phyloP scores from a whole-genome alignment of 2,888 invertebrate species.

The Pristionchus arcanus region DNA sequence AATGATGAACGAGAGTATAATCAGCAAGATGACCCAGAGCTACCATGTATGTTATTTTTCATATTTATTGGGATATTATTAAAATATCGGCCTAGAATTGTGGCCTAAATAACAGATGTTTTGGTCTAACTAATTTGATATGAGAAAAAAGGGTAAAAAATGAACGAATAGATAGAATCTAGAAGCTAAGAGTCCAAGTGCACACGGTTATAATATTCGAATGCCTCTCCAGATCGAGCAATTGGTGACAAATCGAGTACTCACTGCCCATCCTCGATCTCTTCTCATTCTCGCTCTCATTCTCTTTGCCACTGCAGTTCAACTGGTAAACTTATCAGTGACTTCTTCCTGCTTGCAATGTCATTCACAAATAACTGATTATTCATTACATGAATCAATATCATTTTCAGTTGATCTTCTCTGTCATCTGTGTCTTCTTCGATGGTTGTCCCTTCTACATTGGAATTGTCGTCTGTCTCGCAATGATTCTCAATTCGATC shows the following conservation, averaged over 20 bases:
- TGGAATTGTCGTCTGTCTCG: slow-evolving; percentile 62
- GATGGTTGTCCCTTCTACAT: slow-evolving; percentile 75
- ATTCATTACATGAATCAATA: background rate
- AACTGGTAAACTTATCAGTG: slow-evolving; percentile 63
- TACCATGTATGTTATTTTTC: slow-evolving; percentile 58
- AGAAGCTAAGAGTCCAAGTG: background rate
- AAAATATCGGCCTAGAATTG: background rate
- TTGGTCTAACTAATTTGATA: no score
- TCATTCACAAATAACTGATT: background rate
- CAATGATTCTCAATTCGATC: slow-evolving; percentile 73
- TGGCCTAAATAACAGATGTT: no score
- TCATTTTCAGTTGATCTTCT: slow-evolving; percentile 72
- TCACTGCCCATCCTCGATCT: slow-evolving; percentile 72
- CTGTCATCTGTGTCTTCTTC: slow-evolving; percentile 76
- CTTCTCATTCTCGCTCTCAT: slow-evolving; percentile 71
- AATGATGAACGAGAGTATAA: slow-evolving; percentile 59
- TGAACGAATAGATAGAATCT: no score
- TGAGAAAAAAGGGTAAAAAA: background rate
- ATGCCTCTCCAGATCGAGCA: slow-evolving; percentile 71
- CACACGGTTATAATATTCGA: background rate
- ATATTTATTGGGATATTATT: background rate
- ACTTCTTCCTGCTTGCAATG: background rate
- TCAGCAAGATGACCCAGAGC: slow-evolving; percentile 55
- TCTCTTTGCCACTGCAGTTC: slow-evolving; percentile 74
- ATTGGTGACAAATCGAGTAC: slow-evolving; percentile 73